Conservation (phyloP, 2,113 vertebrate species). For the Circaetus gallicus region DNA sequence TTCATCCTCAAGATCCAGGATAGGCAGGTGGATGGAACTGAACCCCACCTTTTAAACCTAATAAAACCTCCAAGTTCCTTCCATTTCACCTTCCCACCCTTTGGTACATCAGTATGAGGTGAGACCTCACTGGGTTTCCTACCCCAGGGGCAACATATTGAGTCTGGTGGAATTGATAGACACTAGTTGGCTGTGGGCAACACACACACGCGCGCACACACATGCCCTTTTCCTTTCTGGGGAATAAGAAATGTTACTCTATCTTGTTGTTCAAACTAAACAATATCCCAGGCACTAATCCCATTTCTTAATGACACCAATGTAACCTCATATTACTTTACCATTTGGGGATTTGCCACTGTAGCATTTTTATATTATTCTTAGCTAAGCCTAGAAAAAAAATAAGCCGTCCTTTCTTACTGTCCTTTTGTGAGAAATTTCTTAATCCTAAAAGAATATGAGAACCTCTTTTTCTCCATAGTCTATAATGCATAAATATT, state of each 20-base stretch:
- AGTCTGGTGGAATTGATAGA: neutral
- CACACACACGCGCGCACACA: too few relatives aligned
- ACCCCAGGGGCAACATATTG: neutral
- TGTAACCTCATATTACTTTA: neutral
- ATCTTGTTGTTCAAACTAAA: neutral
- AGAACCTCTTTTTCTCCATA: conserved; percentile 18
- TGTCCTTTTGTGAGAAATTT: conserved; percentile 38
- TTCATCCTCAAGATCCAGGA: neutral
- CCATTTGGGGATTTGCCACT: neutral
- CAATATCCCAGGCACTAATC: neutral
- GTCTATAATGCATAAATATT: conserved; percentile 65
- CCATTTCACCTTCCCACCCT: neutral
- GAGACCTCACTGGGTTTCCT: neutral
- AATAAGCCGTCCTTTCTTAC: neutral
- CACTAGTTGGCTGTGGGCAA: neutral
- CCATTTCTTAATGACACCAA: neutral
- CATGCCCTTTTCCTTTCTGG: neutral
- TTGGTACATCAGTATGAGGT: neutral
- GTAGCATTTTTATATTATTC: conserved; percentile 5
- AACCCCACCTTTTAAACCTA: neutral
- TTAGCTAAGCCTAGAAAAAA: conserved; percentile 1
- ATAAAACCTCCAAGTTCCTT: neutral
- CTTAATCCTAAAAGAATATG: conserved; percentile 30
- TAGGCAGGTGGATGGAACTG: neutral
- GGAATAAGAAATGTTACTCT: neutral